Conservation (phyloP, 64 coral and sea anemone genomes). For the Anthopleura sola region DNA sequence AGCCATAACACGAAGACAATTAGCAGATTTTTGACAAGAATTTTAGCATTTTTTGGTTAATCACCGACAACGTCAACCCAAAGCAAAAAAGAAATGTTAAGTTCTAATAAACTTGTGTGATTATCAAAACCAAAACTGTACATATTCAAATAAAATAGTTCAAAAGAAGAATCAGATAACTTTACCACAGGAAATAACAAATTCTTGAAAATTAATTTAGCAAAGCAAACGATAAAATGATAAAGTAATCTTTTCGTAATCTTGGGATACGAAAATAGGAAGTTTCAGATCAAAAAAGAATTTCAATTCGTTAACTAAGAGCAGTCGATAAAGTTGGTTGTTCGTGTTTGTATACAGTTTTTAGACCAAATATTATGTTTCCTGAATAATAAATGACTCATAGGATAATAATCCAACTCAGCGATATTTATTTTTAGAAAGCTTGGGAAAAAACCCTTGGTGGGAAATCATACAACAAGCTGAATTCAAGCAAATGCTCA, state of each 20-base stretch:
- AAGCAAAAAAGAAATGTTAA: background rate
- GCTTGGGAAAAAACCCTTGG: background rate
- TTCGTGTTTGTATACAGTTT: background rate
- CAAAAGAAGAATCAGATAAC: constrained; percentile 5
- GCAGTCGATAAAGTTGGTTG: background rate
- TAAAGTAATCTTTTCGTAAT: constrained; percentile 15
- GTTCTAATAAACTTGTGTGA: background rate
- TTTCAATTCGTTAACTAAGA: background rate
- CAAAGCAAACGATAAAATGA: background rate
- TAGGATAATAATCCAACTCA: background rate
- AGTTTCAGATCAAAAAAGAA: background rate
- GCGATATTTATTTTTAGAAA: background rate
- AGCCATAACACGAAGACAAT: background rate
- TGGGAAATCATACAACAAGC: background rate
- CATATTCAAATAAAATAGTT: background rate
- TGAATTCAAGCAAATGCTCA: background rate
- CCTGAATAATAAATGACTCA: constrained; percentile 5
- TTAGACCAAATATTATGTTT: constrained; percentile 20
- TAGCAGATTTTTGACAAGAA: background rate
- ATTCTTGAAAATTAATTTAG: constrained; percentile 28
- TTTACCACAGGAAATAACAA: constrained; percentile 25
- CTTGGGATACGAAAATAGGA: background rate
- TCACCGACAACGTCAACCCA: background rate
- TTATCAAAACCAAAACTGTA: background rate
- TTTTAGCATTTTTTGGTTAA: background rate